Conservation (phyloP, 2,888 invertebrate species). For the Cerastoderma edule region DNA sequence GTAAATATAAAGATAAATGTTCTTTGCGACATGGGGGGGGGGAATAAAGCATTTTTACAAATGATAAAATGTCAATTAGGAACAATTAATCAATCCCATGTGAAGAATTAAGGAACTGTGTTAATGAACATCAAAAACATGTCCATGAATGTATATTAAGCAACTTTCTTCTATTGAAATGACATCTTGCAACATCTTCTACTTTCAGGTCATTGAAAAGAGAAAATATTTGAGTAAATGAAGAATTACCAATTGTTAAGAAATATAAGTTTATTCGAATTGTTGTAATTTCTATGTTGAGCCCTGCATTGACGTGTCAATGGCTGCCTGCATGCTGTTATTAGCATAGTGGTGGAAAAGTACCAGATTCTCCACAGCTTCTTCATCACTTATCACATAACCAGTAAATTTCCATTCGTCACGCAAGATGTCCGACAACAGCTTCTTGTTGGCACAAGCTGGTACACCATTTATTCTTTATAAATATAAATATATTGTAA, state of each 20-base stretch:
- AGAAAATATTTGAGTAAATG: too few relatives aligned
- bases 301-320: slow-evolving; percentile 74
- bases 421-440: slow-evolving; percentile 73
- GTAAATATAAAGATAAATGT: too few relatives aligned
- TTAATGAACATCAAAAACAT: too few relatives aligned
- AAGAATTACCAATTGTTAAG: slow-evolving; percentile 61
- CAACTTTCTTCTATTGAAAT: too few relatives aligned
- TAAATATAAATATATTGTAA: not conserved
- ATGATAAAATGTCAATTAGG: too few relatives aligned
- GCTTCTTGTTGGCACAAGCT: slow-evolving; percentile 74
- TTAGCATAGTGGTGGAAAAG: slow-evolving; percentile 71
- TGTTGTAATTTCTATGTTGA: slow-evolving; percentile 72
- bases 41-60: too few relatives aligned
- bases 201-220: too few relatives aligned
- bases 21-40: too few relatives aligned
- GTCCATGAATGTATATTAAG: too few relatives aligned
- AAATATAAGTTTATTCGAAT: slow-evolving; percentile 62
- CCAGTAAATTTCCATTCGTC: slow-evolving; percentile 76
- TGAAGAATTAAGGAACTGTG: too few relatives aligned
- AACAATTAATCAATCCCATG: too few relatives aligned
- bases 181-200: too few relatives aligned
- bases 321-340: slow-evolving; percentile 69
- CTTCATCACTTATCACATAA: slow-evolving; percentile 78
- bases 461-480: slow-evolving; percentile 75
- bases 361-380: slow-evolving; percentile 77